Percentiles rank a stretch among this genome's conserved stretches.
These are phyloP conservation scores for Hipparchia semele DNA, from an alignment of 2,888 invertebrate genomes.

Conservation along the genomic window DNA sequence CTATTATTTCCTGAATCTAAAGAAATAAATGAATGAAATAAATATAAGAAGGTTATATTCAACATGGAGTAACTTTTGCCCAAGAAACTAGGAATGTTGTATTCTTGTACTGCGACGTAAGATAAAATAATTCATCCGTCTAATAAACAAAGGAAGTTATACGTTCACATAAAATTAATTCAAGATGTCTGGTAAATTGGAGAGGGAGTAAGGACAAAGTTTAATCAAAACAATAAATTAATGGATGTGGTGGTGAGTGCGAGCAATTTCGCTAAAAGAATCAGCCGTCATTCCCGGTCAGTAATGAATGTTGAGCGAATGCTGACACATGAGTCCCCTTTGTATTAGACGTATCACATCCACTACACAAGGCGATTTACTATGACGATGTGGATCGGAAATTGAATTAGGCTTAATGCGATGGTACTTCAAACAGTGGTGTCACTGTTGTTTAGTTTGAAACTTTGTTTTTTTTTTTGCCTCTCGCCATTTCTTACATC, in stretches of 20 bases:
- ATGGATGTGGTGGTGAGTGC: constrained; percentile 40
- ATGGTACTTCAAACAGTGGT: constrained; percentile 29
- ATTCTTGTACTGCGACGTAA: not conserved
- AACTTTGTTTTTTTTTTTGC: not conserved
- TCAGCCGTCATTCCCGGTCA: constrained; percentile 43
- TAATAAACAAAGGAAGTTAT: not conserved
- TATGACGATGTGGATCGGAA: constrained; percentile 37
- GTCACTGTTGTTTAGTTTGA: constrained; percentile 5
- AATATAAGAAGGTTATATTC: no score
- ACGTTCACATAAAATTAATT: constrained; percentile 9
- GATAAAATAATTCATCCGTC: not conserved
- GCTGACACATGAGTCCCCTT: constrained; percentile 53
- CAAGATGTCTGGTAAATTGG: not conserved
- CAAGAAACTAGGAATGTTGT: no score
- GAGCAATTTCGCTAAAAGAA: constrained; percentile 70
- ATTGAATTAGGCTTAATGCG: constrained; percentile 36
- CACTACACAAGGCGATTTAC: constrained; percentile 45
- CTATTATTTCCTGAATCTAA: no score
- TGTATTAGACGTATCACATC: constrained; percentile 57
- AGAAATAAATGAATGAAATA: no score
- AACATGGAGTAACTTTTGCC: no score
- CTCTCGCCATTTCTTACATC: not conserved
- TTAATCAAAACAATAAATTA: constrained; percentile 35
- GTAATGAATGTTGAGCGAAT: constrained; percentile 53
- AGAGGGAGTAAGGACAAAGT: constrained; percentile 9